Conservation (phyloP, 2,888 invertebrate genomes). For the Cerceris rybyensis region DNA sequence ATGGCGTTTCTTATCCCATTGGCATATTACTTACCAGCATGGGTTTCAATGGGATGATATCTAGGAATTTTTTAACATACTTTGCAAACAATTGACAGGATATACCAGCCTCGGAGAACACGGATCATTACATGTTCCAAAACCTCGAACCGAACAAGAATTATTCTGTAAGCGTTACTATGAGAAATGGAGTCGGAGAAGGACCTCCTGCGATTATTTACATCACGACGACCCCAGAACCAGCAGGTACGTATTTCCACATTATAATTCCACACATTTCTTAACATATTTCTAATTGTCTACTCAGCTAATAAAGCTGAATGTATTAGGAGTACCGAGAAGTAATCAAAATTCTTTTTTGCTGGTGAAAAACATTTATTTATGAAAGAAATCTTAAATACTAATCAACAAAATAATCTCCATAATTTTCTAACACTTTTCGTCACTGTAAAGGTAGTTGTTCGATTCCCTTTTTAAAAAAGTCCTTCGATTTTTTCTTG, state of each 20-base stretch:
- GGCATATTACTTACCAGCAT: constrained; percentile 43
- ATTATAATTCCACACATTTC: no score
- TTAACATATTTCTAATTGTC: no score
- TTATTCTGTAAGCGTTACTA: constrained; percentile 90
- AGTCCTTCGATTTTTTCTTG: no score
- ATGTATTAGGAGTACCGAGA: no score
- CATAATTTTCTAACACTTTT: no score
- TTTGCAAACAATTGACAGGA: constrained; percentile 83
- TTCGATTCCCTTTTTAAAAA: no score
- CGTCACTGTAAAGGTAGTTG: no score
- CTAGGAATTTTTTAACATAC: not conserved
- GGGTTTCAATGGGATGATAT: constrained; percentile 35
- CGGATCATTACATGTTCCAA: constrained; percentile 88
- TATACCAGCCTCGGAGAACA: constrained; percentile 87
- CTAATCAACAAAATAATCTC: no score
- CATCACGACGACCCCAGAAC: constrained; percentile 87
- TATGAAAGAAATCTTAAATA: no score
- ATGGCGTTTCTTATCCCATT: constrained; percentile 75
- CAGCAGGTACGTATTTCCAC: constrained; percentile 83
- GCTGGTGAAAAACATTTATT: no score
- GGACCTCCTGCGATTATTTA: constrained; percentile 87
- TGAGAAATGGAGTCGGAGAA: constrained; percentile 91
- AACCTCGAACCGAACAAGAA: constrained; percentile 88
- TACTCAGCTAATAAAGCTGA: no score
- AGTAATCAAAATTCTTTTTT: no score